Evolutionary conservation across 2,888 invertebrate genomes (phyloP).

Genomic region (Phaonia tiefii): DNA sequence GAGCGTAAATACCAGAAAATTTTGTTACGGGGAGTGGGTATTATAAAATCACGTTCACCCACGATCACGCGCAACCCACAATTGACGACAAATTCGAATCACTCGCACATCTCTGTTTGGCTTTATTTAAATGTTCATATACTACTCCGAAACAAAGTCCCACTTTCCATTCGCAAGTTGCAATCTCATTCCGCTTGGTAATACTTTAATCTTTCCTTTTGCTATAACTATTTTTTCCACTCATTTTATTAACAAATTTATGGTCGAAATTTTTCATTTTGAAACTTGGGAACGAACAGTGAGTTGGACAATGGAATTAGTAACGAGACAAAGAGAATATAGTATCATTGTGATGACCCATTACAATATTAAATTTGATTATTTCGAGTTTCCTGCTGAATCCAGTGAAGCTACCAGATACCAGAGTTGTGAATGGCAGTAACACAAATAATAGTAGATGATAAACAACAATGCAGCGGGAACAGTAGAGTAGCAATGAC

Average conservation of each 20-base stretch:
- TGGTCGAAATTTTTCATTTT: slow-evolving; percentile 22
- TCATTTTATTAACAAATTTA: slow-evolving; percentile 28
- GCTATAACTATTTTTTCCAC: slow-evolving; percentile 10
- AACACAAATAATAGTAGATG: slow-evolving; percentile 37
- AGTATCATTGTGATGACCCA: slow-evolving; percentile 35
- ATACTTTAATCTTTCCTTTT: slow-evolving; percentile 25
- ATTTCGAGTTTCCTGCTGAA: slow-evolving; percentile 39
- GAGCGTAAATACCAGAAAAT: too few species aligned
- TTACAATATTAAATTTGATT: slow-evolving; percentile 39
- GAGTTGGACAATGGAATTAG: slow-evolving; percentile 26
- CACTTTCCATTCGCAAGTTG: too few species aligned
- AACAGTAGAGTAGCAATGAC: background rate
- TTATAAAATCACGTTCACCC: too few species aligned
- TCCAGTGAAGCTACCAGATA: slow-evolving; percentile 28
- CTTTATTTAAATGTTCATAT: too few species aligned
- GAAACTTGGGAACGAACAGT: background rate
- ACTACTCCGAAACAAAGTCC: too few species aligned
- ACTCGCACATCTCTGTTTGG: too few species aligned
- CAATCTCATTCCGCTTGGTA: background rate
- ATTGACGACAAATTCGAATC: too few species aligned
- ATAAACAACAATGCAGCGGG: slow-evolving; percentile 26
- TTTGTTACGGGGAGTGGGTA: too few species aligned
- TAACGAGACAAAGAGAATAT: slow-evolving; percentile 5
- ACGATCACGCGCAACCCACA: too few species aligned
- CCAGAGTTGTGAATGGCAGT: slow-evolving; percentile 32